A percentile compares a stretch with the other conserved stretches of the same genome.
phyloP scores from a whole-genome alignment of 1,140 invertebrate genomes.

The roundworm (Caenorhabditis elegans) region WBcel235 BX284603.4:4806001-4806500 shows the following conservation, averaged over 20 bases:
- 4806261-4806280: neutral
- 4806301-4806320: neutral
- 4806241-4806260: neutral
- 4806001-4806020: constrained; percentile 12
- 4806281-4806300: neutral
- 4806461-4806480: neutral
- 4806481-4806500: neutral
- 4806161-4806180: neutral
- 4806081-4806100: constrained; percentile 27
- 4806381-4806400: too few species aligned
- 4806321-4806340: constrained; percentile 27
- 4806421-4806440: too few species aligned
- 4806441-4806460: neutral
- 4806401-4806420: too few species aligned
- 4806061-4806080: neutral
- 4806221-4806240: too few species aligned
- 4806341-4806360: constrained; percentile 19
- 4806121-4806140: neutral
- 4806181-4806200: neutral
- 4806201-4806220: neutral
- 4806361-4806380: neutral
- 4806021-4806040: constrained; percentile 24
- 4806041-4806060: neutral
- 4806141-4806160: neutral
- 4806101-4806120: constrained; percentile 22